Evolutionary conservation across 1,140 invertebrate genomes (phyloP), one percentile per base, ranked within the genome.

Genomic region (Danaus melanippus): DNA sequence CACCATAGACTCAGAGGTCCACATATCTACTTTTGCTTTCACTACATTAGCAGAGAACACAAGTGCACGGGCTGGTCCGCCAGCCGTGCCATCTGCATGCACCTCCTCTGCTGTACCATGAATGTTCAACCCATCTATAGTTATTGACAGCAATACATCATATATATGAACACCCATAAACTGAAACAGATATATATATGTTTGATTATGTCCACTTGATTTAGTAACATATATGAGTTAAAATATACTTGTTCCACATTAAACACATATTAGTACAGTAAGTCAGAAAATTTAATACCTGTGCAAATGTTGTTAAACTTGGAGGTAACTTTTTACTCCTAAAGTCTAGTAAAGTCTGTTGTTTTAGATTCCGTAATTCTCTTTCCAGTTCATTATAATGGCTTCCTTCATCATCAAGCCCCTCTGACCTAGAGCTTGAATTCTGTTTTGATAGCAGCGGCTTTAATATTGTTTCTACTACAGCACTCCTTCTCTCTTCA

Each of bases 131-230:
- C 70, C 72, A 50, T 70, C 66, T 44, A 85, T 66, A 64, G 94
- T 91, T 9, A 95, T 88, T 56, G 92, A 32, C 7, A 32, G 21
- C 21, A 32, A 95, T 59, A 95, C 90, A 74, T 96, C 95, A 62
- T 93, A 92, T 39, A 97, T 89, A 71, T 95, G 93, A 17, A 97
- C 90, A n/a, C 93, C 93, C 90, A 95, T 93, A 80, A 95, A 95
- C 92, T 93, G 64, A 48, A 56, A 65, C 49, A 46, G 58, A 57
- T 42, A 53, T 58, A 46, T 9, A 58, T 40, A 40, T 2, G 10
- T 53, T 10, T 44, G 7, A 10, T 45, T 45, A 11, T 45, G 10
- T 11, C n/a, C n/a, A 45, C 2, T 12, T 45, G 43, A 9, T n/a
- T 11, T 45, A 11, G 10, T 45, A 11, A 10, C 43, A 8, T 9